Base-by-base conservation (phyloP, 2,888 invertebrate genomes). In the Rhamphomyia laevipes region DNA sequence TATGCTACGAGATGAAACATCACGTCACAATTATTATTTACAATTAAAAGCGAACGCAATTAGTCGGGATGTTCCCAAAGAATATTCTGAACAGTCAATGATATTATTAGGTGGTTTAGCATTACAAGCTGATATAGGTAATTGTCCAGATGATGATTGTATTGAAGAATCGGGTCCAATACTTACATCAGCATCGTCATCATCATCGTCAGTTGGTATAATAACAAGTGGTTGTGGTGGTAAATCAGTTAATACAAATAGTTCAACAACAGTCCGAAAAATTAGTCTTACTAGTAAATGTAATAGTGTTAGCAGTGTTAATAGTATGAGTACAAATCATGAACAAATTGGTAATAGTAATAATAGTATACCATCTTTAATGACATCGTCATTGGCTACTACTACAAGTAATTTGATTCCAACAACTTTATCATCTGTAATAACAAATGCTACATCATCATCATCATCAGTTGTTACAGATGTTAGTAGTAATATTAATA, bases 21-120 rank as follows among this genome's bases (percentile, higher is more conserved):
- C 93, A 48, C 78, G 92, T 51, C 90, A 91, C 68, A 86, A 94
- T 66, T 97, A 96, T 73, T 97, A 93, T 74, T 77, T 91, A 61
- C 96, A 97, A 74, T 74, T 97, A 66, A 85, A 91, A 55, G 84
- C 90, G 73, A 97, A 97, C 74, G 78, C 84, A 55, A 77, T 81
- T 53, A 77, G 80, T 52, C 76, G 82, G 65, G 84, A 80, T 68
- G 78, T 68, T 58, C 74, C 65, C 43, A 74, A 74, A 47, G 70
- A 70, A 46, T 68, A 68, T 58, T 62, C 67, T 40, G 77, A 77
- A 52, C 81, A 81, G 68, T 80, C 84, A 46, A 70, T 84, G 59
- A 82, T 92, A 64, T 76, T 86, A 56, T 77, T 95, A 63, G 91
- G 91, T 43, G 91, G 90, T 16, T 77, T 89, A 62, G 91, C 94